Base-by-base conservation (phyloP, 2,113 vertebrate species). In the Oceanodroma tethys region DNA sequence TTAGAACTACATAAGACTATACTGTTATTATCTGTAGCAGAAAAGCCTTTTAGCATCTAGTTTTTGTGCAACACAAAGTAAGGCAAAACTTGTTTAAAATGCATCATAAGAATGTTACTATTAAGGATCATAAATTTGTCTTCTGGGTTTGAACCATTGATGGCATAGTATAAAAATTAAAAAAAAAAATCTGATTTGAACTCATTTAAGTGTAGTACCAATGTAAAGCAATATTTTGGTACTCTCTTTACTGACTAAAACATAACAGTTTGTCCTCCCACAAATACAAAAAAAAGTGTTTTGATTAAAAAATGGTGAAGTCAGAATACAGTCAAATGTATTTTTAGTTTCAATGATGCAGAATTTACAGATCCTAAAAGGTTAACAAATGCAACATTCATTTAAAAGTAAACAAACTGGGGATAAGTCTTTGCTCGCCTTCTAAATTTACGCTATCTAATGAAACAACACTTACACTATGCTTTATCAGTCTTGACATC, bases 401-500 rank as follows among this genome's bases (percentile, higher is more conserved):
- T 72, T 82, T 86, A 73, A 94, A 94, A 94, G 40, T 56, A 93
- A 95, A 83, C 40, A 94, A 92, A 68, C 13, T 6, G 14, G 32
- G 48, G 9, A 43, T 43, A 94, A 85, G 50, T 63, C 56, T 73
- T 95, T 55, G 58, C 67, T 86, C 0, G 1, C 74, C 59, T 84
- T 93, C 81, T 96, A 86, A 93, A 92, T 95, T 88, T 96, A 87
- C 1, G 0, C 34, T 91, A 26, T 19, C 36, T 72, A 90, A 81
- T 43, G 72, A 75, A 97, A 88, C 38, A 93, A 66, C 62, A 86
- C 78, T 83, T 83, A 81, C 40, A 71, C 36, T 70, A 66, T 36
- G 53, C 16, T 94, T 94, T 97, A 96, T 95, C 91, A 82, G 65
- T 62, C 67, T 58, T 96, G 81, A 95, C 88, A 95, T 82, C 34